These are phyloP conservation scores for Myripristis murdjan DNA, from an alignment of 2,797 vertebrate genomes.

Conservation along the genomic window DNA sequence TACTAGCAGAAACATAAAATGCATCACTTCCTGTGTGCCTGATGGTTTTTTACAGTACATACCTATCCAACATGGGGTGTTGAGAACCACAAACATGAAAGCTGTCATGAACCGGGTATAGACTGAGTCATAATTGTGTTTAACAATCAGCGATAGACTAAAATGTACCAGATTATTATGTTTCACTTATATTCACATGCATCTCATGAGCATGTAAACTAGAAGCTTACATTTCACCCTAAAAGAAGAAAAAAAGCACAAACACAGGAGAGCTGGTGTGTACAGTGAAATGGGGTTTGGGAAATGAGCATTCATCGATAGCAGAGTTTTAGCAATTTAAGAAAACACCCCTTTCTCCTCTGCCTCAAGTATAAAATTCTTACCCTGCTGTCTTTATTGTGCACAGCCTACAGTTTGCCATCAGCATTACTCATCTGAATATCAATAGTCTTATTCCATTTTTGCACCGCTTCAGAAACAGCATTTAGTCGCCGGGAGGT, in stretches of 20 bases:
- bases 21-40: constrained; percentile 60
- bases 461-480: neutral
- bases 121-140: neutral
- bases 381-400: neutral
- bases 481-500: neutral
- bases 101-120: constrained; percentile 24
- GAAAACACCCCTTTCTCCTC: neutral
- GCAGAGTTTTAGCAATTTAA: neutral
- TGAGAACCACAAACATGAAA: constrained; percentile 31
- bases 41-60: constrained; percentile 46
- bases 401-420: neutral
- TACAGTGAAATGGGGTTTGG: constrained; percentile 4
- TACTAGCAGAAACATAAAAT: constrained; percentile 39
- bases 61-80: constrained; percentile 28
- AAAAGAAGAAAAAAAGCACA: too few relatives aligned
- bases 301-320: constrained; percentile 4
- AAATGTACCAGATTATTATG: constrained; percentile 5
- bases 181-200: neutral
- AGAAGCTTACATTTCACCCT: neutral
- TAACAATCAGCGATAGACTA: constrained; percentile 3
- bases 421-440: neutral
- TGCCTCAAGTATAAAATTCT: neutral
- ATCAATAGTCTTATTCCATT: neutral
- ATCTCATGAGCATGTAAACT: too few relatives aligned
- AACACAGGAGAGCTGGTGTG: neutral